Evolutionary conservation across 2,888 invertebrate genomes (phyloP), one percentile per base, ranked within the genome.

Genomic region (Andrena minutula): DNA sequence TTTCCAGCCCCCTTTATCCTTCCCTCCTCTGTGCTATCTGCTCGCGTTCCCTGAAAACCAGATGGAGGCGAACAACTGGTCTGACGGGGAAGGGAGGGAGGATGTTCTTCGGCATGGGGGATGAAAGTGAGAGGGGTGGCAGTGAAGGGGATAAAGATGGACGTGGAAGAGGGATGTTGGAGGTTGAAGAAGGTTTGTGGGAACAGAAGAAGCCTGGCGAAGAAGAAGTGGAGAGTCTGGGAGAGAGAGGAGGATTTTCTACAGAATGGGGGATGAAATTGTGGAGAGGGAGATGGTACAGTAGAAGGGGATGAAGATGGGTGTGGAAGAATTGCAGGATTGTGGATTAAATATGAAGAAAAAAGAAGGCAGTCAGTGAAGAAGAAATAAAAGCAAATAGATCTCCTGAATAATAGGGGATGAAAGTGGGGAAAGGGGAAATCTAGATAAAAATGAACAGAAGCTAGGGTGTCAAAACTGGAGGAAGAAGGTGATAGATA

Each of bases 1-100:
- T 70, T 60, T 20, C 41, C 70, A 47, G 23, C 70, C 58, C 41
- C 58, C 26, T 26, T 70, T 60, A 60, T 58, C 41, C 58, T 41
- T 20, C 58, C 70, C 56, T 56, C 23, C 56, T 56, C 56, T 56
- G 1, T 23, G 10, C 23, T 23, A 26, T 56, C 56, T 12, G 23
- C 56, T 20, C 1, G 20, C 53, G 23, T n/a, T 23, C 4, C 23
- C 23, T 56, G 56, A 56, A 56, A 56, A 26, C 23, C 56, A 56
- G 23, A 56, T 56, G 23, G 12, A 26, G 23, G 23, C 56, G 56
- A 56, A 53, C 41, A 41, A 41, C 41, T 41, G 41, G 41, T 41
- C 41, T 16, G 53, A 3, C 2, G 53, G 8, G 10, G 26, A 10
- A 12, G 26, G 23, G 4, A 4, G 23, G 23, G 56, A 4, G 23